phyloP scores from a whole-genome alignment of 2,888 invertebrate genomes.

The Harpalus rubripes region DNA sequence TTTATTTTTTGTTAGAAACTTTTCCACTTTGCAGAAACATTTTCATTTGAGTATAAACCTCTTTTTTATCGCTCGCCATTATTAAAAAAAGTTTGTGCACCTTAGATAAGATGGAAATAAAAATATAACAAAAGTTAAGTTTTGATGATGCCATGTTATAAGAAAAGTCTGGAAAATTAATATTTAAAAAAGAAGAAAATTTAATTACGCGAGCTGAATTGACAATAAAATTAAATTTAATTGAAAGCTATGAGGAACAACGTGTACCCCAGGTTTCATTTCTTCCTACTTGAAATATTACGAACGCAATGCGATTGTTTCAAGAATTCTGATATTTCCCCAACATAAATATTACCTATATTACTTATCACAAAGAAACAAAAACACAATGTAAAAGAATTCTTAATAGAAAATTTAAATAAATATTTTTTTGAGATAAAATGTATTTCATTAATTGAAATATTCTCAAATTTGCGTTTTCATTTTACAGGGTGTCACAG shows the following conservation, averaged over 20 bases:
- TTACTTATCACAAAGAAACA: neutral
- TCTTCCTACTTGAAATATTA: neutral
- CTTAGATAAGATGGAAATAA: constrained; percentile 67
- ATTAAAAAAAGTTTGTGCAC: constrained; percentile 74
- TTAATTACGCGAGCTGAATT: constrained; percentile 55
- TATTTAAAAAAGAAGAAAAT: constrained; percentile 64
- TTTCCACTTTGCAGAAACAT: constrained; percentile 74
- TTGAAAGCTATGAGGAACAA: constrained; percentile 25
- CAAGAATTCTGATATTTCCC: neutral
- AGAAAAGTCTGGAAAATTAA: constrained; percentile 57
- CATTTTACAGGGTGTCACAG: too few relatives aligned
- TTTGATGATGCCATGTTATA: constrained; percentile 52
- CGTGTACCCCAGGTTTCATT: neutral
- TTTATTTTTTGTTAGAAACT: constrained; percentile 73
- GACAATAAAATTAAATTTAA: constrained; percentile 53
- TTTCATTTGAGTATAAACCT: constrained; percentile 74
- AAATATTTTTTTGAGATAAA: too few relatives aligned
- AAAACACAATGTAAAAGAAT: too few relatives aligned
- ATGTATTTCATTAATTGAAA: too few relatives aligned
- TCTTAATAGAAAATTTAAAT: too few relatives aligned
- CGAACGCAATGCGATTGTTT: neutral
- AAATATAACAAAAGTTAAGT: constrained; percentile 60
- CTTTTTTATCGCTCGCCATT: constrained; percentile 74
- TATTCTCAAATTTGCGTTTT: too few relatives aligned
- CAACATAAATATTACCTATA: neutral